These are phyloP conservation scores for Mallotus villosus DNA, from an alignment of 2,797 vertebrate species.

Conservation along the genomic window DNA sequence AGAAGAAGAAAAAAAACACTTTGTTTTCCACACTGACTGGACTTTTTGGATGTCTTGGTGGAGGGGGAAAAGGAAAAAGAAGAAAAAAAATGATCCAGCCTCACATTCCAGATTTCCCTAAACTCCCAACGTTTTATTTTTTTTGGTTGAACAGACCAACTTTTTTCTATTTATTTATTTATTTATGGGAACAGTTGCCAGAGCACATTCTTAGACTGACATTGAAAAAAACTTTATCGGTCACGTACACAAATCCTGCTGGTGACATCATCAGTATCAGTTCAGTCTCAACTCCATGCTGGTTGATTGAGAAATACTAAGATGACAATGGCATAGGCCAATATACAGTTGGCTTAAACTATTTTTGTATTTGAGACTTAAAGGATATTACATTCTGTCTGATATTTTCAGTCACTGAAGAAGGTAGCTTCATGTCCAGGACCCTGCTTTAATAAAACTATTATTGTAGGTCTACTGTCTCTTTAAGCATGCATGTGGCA, in stretches of 20 bases:
- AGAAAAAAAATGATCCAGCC: constrained; percentile 29
- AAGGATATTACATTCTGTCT: background rate
- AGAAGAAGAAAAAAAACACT: constrained; percentile 18
- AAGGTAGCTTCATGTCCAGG: no score
- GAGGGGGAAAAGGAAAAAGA: constrained; percentile 29
- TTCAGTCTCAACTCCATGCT: background rate
- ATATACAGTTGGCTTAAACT: no score
- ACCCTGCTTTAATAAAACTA: background rate
- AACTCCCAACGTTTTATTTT: constrained; percentile 59
- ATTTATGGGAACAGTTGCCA: constrained; percentile 48
- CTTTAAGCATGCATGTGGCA: background rate
- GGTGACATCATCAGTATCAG: background rate
- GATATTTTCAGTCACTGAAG: no score
- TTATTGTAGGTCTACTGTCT: background rate
- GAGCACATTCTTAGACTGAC: constrained; percentile 59
- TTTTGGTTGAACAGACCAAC: constrained; percentile 37
- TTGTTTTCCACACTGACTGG: constrained; percentile 50
- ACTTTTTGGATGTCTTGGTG: constrained; percentile 40
- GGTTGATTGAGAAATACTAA: background rate
- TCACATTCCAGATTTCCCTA: constrained; percentile 68
- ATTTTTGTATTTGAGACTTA: no score
- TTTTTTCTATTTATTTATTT: constrained; percentile 46
- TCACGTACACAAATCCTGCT: constrained; percentile 25
- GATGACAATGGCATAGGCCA: background rate
- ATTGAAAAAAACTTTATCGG: constrained; percentile 53